phyloP scores from a whole-genome alignment of 2,797 vertebrate species.

The Gymnopithys bicolor region DNA sequence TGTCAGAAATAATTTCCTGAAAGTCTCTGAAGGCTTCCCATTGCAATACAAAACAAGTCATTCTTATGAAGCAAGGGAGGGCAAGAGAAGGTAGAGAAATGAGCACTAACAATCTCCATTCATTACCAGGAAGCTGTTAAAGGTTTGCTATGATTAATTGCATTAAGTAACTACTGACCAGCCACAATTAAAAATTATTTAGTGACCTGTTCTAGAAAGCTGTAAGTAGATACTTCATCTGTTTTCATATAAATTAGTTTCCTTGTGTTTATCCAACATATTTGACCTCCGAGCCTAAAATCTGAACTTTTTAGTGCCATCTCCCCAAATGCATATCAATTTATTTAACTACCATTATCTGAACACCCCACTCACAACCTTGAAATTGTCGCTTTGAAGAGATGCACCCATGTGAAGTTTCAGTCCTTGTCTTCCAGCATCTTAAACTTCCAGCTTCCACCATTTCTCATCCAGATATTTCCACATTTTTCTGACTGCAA shows the following conservation, averaged over 20 bases:
- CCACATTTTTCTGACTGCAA: not conserved
- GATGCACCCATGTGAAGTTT: not conserved
- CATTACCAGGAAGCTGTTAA: conserved; percentile 64
- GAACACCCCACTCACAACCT: not conserved
- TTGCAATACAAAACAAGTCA: conserved; percentile 39
- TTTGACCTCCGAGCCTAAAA: not conserved
- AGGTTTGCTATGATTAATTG: conserved; percentile 34
- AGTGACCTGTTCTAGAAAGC: not conserved
- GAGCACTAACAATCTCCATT: conserved; percentile 26
- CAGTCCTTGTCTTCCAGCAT: not conserved
- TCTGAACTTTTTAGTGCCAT: not conserved
- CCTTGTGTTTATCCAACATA: not conserved
- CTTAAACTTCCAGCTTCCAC: not conserved
- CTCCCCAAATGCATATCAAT: not conserved
- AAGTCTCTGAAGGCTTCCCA: conserved; percentile 69
- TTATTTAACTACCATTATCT: not conserved
- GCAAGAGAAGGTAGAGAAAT: not conserved
- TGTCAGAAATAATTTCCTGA: conserved; percentile 67
- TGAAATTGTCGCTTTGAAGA: not conserved
- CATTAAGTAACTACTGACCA: conserved; percentile 47
- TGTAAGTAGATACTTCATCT: not conserved
- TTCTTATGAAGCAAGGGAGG: not conserved
- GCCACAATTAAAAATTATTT: conserved; percentile 52
- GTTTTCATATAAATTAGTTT: not conserved
- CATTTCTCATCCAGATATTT: not conserved